phyloP scores from a whole-genome alignment of 2,113 vertebrate species.

The Plotosus lineatus region DNA sequence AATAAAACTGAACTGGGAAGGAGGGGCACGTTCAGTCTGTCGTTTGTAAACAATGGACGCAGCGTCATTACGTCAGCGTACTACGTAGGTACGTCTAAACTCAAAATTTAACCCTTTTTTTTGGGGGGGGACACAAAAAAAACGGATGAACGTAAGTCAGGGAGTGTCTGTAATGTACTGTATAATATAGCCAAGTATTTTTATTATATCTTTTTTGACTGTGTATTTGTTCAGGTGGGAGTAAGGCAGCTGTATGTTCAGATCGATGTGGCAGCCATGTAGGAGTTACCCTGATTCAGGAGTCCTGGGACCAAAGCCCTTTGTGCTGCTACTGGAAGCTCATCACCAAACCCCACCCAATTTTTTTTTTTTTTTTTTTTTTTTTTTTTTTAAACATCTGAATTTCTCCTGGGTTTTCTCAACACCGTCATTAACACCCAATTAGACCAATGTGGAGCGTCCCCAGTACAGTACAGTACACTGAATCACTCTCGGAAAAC shows the following conservation, averaged over 20 bases:
- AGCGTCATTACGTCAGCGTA: too few species aligned
- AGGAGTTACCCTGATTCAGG: conserved; percentile 57
- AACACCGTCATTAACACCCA: conserved; percentile 13
- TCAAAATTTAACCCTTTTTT: too few species aligned
- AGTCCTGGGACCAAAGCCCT: conserved; percentile 80
- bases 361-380: conserved; percentile 12
- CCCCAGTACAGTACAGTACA: conserved; percentile 40
- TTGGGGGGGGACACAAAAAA: too few species aligned
- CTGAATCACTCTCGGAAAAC: conserved; percentile 39
- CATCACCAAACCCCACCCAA: conserved; percentile 54
- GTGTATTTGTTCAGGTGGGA: conserved; percentile 74
- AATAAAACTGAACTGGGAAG: too few species aligned
- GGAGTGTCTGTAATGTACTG: background rate
- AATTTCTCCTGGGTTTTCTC: conserved; percentile 27
- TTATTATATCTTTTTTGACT: background rate
- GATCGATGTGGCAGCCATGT: conserved; percentile 91
- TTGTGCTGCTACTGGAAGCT: conserved; percentile 74
- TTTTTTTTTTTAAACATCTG: too few species aligned
- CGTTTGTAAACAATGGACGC: too few species aligned
- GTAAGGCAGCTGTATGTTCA: conserved; percentile 95
- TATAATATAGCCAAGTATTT: background rate
- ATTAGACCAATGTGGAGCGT: conserved; percentile 52
- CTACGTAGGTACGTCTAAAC: too few species aligned
- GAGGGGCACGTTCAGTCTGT: too few species aligned
- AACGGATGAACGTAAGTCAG: too few species aligned